Evolutionary conservation across 92 coral and sea anemone species (phyloP).

Genomic region (Porites evermanni): DNA sequence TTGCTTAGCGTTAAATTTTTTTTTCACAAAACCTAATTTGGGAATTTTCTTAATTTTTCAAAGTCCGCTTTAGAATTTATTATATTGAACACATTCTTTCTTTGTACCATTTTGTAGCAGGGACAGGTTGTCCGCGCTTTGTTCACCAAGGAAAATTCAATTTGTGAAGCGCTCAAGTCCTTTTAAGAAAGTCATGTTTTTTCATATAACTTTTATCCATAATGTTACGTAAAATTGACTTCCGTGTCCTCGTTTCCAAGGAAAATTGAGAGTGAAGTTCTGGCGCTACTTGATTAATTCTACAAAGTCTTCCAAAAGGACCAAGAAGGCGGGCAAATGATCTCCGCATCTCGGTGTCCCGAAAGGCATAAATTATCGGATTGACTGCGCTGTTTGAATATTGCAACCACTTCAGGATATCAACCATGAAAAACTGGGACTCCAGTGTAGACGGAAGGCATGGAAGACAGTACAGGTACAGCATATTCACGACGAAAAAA

Average conservation of each 20-base stretch:
- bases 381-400: conserved; percentile 91
- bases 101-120: too few species aligned
- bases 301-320: conserved; percentile 15
- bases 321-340: conserved; percentile 60
- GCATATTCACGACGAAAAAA: conserved; percentile 69
- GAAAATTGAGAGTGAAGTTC: not conserved
- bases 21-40: too few species aligned
- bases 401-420: conserved; percentile 90
- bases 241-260: conserved; percentile 18
- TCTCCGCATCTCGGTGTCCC: conserved; percentile 80
- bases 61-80: too few species aligned
- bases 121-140: too few species aligned
- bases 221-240: not conserved
- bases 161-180: not conserved
- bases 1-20: too few species aligned
- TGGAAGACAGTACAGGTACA: conserved; percentile 47
- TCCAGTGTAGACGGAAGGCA: conserved; percentile 49
- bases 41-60: too few species aligned
- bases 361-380: conserved; percentile 87
- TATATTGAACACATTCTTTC: too few species aligned
- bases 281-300: conserved; percentile 16
- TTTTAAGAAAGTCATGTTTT: not conserved
- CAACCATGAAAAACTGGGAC: conserved; percentile 50
- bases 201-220: not conserved
- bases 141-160: too few species aligned